Conservation (phyloP, 1,140 invertebrate genomes). For the Caenorhabditis tropicalis region DNA sequence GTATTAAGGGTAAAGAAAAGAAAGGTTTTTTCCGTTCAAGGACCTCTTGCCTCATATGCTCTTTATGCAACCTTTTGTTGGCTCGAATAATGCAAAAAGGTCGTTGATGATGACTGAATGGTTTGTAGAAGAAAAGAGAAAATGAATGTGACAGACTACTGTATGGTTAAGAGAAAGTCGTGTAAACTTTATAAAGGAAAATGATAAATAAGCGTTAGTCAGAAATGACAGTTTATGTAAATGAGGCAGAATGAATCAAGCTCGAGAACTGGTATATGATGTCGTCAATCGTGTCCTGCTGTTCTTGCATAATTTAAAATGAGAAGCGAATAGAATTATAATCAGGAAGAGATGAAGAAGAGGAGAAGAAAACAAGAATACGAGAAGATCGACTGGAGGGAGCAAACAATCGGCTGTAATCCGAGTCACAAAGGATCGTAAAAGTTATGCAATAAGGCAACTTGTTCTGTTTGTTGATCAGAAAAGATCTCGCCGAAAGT, state of each 20-base stretch:
- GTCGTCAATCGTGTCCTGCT: background rate
- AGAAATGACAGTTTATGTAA: background rate
- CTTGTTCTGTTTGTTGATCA: conserved; percentile 10
- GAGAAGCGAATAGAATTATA: background rate
- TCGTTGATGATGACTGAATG: conserved; percentile 32
- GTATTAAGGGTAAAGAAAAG: conserved; percentile 12
- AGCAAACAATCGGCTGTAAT: conserved; percentile 3
- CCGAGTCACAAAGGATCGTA: conserved; percentile 9
- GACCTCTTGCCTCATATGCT: background rate
- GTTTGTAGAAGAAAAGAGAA: background rate
- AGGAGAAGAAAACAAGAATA: background rate
- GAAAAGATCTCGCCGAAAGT: background rate
- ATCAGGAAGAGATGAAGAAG: background rate
- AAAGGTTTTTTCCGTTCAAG: background rate
- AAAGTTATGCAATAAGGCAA: background rate
- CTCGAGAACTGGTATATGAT: background rate
- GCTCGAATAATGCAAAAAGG: conserved; percentile 31
- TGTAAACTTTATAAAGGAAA: background rate
- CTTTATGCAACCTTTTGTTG: conserved; percentile 40
- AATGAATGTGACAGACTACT: conserved; percentile 6
- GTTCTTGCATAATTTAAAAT: background rate
- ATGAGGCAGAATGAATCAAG: conserved; percentile 7
- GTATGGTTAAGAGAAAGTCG: background rate
- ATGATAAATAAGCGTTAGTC: background rate
- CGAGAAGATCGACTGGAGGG: background rate